phyloP scores from a whole-genome alignment of 2,797 vertebrate genomes.

The Sphenodon punctatus region DNA sequence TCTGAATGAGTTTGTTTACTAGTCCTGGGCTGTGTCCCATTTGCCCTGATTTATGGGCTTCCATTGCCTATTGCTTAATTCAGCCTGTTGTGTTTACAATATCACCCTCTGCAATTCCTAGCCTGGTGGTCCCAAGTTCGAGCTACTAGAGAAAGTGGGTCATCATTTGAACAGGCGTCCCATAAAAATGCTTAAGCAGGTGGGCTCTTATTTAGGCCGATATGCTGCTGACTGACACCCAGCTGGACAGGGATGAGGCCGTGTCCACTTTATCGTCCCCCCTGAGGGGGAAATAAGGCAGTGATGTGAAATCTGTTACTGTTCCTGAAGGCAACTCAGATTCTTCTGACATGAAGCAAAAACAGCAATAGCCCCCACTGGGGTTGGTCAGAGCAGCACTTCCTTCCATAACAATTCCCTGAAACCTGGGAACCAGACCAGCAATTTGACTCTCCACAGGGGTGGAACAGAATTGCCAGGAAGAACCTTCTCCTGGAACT shows the following conservation, averaged over 20 bases:
- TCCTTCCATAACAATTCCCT: accelerated
- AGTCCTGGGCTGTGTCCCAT: neutral
- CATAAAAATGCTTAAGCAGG: neutral
- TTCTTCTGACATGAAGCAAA: neutral
- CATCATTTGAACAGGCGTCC: neutral
- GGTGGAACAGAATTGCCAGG: neutral
- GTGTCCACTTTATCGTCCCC: neutral
- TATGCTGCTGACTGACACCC: neutral
- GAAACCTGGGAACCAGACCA: neutral
- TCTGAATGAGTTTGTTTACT: conserved; percentile 10
- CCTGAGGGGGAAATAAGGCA: neutral
- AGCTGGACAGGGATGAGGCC: neutral
- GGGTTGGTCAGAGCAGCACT: neutral
- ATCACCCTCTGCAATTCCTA: neutral
- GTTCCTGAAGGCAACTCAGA: neutral
- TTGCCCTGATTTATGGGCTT: neutral
- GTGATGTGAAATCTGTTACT: neutral
- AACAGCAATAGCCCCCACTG: neutral
- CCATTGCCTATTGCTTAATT: neutral
- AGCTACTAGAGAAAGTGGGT: accelerated
- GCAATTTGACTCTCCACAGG: accelerated
- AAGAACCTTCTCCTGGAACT: neutral
- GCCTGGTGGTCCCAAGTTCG: too few relatives aligned
- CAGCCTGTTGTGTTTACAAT: neutral
- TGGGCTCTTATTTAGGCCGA: neutral